Conservation (phyloP, 2,113 vertebrate species). For the Trinectes maculatus region DNA sequence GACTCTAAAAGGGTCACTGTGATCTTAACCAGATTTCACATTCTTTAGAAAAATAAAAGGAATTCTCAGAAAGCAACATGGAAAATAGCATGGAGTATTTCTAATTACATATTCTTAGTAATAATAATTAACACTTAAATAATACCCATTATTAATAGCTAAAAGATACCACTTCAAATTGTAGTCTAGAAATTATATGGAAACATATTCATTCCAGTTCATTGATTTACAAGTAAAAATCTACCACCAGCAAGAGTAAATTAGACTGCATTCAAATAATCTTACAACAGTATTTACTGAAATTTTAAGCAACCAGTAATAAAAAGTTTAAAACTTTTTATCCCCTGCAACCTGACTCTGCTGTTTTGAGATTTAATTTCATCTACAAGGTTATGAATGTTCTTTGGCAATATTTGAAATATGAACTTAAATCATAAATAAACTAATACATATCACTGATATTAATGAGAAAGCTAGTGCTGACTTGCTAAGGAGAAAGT, state of each 20-base stretch:
- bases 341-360: slow-evolving; percentile 14
- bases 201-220: not conserved
- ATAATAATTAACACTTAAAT: too few species aligned
- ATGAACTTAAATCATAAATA: slow-evolving; percentile 43
- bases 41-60: slow-evolving; percentile 1
- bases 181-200: not conserved
- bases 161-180: fast-evolving
- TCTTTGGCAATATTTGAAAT: slow-evolving; percentile 69
- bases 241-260: slow-evolving; percentile 8
- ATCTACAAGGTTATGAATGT: slow-evolving; percentile 26
- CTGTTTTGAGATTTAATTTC: slow-evolving; percentile 18
- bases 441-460: slow-evolving; percentile 19
- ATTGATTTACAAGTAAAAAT: not conserved
- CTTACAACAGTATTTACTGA: not conserved
- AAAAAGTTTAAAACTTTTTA: not conserved
- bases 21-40: not conserved
- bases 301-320: slow-evolving; percentile 10
- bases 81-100: too few species aligned
- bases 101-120: too few species aligned
- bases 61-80: not conserved
- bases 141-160: not conserved
- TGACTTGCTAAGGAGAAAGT: slow-evolving; percentile 40
- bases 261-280: slow-evolving; percentile 11
- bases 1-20: not conserved
- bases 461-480: slow-evolving; percentile 26